Evolutionary conservation across 2,797 vertebrate species (phyloP).

Genomic region (Carcharodon carcharias): DNA sequence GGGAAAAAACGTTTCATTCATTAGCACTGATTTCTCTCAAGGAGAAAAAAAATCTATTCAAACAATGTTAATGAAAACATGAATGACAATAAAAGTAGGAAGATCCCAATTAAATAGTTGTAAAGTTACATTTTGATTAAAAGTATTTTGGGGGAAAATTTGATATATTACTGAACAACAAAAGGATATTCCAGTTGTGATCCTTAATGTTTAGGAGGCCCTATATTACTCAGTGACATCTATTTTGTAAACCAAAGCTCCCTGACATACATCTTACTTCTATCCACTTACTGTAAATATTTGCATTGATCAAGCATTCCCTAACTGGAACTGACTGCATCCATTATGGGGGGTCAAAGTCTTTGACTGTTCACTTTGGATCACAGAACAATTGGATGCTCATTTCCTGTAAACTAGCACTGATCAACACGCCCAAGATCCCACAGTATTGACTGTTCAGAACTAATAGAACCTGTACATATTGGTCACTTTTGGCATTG

Average conservation of each 20-base stretch:
- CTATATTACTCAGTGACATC: not conserved
- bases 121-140: not conserved
- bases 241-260: not conserved
- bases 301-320: constrained; percentile 37
- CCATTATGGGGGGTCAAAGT: constrained; percentile 35
- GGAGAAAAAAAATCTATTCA: not conserved
- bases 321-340: constrained; percentile 37
- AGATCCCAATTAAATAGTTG: not conserved
- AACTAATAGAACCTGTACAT: not conserved
- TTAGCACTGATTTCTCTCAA: not conserved
- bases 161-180: not conserved
- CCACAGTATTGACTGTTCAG: not conserved
- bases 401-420: constrained; percentile 33
- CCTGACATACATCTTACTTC: constrained; percentile 18
- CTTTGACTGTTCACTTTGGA: constrained; percentile 33
- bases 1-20: not conserved
- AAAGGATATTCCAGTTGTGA: not conserved
- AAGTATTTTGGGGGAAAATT: not conserved
- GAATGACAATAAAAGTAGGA: not conserved
- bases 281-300: constrained; percentile 35
- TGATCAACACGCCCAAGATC: not conserved
- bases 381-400: constrained; percentile 15
- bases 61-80: not conserved
- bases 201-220: not conserved
- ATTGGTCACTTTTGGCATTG: not conserved